Conservation (phyloP, 2,888 invertebrate genomes). For the Eupeodes latifasciatus region DNA sequence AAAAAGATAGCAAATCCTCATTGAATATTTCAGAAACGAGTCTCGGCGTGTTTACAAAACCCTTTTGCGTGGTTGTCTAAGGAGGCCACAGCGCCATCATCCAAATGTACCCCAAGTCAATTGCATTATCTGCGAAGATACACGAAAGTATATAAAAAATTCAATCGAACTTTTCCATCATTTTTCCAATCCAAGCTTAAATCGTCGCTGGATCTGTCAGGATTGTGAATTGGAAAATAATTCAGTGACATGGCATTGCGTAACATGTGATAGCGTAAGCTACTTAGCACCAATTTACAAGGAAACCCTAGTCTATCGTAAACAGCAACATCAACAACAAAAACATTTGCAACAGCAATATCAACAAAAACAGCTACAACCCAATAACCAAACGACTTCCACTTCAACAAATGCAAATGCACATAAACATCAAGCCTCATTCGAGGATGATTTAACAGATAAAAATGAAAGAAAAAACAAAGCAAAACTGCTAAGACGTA, state of each 20-base stretch:
- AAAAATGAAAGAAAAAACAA: constrained; percentile 77
- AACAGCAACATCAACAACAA: constrained; percentile 75
- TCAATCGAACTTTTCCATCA: constrained; percentile 83
- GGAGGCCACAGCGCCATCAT: constrained; percentile 82
- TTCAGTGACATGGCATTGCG: constrained; percentile 84
- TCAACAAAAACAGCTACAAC: constrained; percentile 66
- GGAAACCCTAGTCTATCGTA: constrained; percentile 80
- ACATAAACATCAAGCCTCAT: constrained; percentile 76
- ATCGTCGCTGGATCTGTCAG: constrained; percentile 84
- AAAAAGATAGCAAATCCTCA: constrained; percentile 50
- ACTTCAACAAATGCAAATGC: constrained; percentile 38
- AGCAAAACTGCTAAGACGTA: constrained; percentile 80
- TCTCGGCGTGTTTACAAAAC: constrained; percentile 83
- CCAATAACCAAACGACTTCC: constrained; percentile 33
- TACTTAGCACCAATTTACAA: constrained; percentile 84
- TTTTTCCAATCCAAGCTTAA: constrained; percentile 84
- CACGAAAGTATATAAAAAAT: constrained; percentile 83
- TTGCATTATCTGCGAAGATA: constrained; percentile 83
- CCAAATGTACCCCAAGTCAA: constrained; percentile 81
- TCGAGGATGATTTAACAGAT: constrained; percentile 72
- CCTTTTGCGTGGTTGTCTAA: constrained; percentile 83
- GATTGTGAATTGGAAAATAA: constrained; percentile 83
- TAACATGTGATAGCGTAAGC: constrained; percentile 84
- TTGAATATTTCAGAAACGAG: constrained; percentile 81
- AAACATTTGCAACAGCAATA: constrained; percentile 72